Percentiles rank a stretch among this genome's conserved stretches.
Conservation (phyloP, 2,888 invertebrate genomes). For the Blera fallax region DNA sequence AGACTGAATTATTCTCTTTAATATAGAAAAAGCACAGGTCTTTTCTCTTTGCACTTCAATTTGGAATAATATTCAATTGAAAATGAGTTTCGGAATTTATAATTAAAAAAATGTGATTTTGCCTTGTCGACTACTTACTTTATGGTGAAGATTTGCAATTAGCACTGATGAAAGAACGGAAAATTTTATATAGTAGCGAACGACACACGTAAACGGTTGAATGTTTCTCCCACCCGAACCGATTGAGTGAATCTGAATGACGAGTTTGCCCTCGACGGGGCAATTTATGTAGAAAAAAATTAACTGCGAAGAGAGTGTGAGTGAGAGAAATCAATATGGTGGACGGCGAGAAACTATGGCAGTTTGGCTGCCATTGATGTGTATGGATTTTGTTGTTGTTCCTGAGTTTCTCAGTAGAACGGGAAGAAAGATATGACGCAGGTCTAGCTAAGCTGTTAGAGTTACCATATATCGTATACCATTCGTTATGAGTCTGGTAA, state of each 20-base stretch:
- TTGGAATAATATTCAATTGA: not conserved
- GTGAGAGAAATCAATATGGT: constrained; percentile 64
- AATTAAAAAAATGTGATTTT: not conserved
- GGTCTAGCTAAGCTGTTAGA: not conserved
- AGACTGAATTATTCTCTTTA: not conserved
- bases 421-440: not conserved
- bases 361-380: constrained; percentile 41
- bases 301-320: constrained; percentile 21
- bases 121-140: constrained; percentile 33
- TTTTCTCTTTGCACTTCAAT: constrained; percentile 33
- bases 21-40: constrained; percentile 24
- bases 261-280: constrained; percentile 16
- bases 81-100: not conserved
- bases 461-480: constrained; percentile 10
- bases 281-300: constrained; percentile 61
- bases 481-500: not conserved
- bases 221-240: constrained; percentile 71
- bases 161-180: not conserved
- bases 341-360: too few species aligned
- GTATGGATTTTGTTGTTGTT: constrained; percentile 37
- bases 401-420: not conserved
- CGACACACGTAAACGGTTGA: constrained; percentile 65
- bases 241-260: constrained; percentile 69
- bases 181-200: constrained; percentile 12
- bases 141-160: constrained; percentile 43